Evolutionary conservation across 2,888 invertebrate genomes (phyloP).

Genomic region (Octodonta nipae): DNA sequence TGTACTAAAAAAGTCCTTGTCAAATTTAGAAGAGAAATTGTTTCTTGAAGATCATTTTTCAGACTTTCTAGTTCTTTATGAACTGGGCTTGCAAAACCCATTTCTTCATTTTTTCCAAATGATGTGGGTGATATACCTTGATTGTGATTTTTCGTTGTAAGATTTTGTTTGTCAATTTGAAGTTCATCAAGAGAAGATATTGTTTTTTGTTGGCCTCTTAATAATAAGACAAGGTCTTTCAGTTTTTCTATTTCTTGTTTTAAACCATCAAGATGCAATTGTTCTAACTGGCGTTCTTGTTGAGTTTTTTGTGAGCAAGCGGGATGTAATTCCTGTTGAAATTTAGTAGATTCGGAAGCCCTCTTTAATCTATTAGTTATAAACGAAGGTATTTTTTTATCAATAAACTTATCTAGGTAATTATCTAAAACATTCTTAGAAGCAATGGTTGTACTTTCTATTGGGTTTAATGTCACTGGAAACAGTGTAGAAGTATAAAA

Average conservation of each 20-base stretch:
- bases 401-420: neutral
- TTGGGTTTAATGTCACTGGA: neutral
- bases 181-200: constrained; percentile 21
- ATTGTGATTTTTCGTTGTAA: neutral
- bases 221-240: constrained; percentile 23
- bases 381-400: neutral
- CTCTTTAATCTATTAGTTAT: constrained; percentile 1
- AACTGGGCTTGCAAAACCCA: constrained; percentile 6
- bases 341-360: neutral
- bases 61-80: constrained; percentile 15
- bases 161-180: too few species aligned
- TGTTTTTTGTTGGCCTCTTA: constrained; percentile 28
- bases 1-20: constrained; percentile 13
- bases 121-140: neutral
- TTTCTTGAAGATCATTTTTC: constrained; percentile 14
- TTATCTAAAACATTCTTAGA: neutral
- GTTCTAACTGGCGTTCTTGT: constrained; percentile 12
- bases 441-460: too few species aligned
- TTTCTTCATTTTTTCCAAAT: constrained; percentile 3
- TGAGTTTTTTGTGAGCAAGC: constrained; percentile 7
- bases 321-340: too few species aligned
- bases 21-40: constrained; percentile 16
- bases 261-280: constrained; percentile 19
- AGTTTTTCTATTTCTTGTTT: constrained; percentile 27
- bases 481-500: neutral